Evolutionary conservation across 2,797 vertebrate species (phyloP).

Genomic region (Pangasius krempfi): DNA sequence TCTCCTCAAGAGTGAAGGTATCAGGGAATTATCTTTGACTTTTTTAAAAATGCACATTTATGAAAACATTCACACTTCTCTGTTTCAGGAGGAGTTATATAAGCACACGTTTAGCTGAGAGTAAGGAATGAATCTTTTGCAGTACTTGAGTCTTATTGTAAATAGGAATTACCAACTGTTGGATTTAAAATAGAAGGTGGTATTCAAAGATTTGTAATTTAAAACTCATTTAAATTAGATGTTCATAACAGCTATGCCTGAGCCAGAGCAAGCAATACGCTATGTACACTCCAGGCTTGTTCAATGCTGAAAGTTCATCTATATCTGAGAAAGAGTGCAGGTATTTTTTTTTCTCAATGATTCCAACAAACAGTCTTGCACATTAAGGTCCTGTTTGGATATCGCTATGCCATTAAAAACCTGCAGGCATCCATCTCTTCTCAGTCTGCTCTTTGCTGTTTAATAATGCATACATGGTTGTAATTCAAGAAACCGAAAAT

Average conservation of each 20-base stretch:
- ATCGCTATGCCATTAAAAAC: not conserved
- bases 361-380: not conserved
- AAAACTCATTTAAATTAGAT: too few species aligned
- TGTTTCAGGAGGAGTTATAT: not conserved
- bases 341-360: not conserved
- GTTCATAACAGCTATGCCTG: too few species aligned
- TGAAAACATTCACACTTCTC: not conserved
- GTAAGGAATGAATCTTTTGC: not conserved
- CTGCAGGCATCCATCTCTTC: not conserved
- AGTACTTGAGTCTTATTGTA: not conserved
- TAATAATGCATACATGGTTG: slow-evolving; percentile 13
- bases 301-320: not conserved
- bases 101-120: not conserved
- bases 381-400: not conserved
- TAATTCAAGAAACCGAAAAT: slow-evolving; percentile 36
- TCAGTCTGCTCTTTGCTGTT: slow-evolving; percentile 7
- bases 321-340: not conserved
- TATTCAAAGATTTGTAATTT: slow-evolving; percentile 4
- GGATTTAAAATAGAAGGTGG: not conserved
- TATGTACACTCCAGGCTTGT: not conserved
- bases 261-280: not conserved
- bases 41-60: not conserved
- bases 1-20: not conserved
- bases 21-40: not conserved
- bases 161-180: not conserved